Evolutionary conservation across 1,140 invertebrate species (phyloP).

Genomic region (Himalopsyche phryganea): DNA sequence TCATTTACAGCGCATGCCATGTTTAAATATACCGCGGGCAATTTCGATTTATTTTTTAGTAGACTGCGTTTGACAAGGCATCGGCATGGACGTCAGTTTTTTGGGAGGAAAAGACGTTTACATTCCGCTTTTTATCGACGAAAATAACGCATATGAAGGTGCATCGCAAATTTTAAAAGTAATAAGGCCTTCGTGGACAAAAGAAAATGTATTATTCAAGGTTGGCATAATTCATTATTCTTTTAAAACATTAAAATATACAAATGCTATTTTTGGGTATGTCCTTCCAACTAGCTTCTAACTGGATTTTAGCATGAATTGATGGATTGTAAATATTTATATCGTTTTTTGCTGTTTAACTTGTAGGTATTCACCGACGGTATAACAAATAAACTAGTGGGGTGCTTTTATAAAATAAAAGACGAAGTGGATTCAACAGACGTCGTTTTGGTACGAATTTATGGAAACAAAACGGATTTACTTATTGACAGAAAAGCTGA

Average conservation of each 20-base stretch:
- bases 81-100: slow-evolving; percentile 10
- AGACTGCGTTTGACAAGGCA: slow-evolving; percentile 10
- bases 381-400: slow-evolving; percentile 86
- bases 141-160: slow-evolving; percentile 53
- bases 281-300: background rate
- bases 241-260: too few species aligned
- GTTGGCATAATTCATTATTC: slow-evolving; percentile 37
- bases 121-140: slow-evolving; percentile 49
- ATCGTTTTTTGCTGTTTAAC: slow-evolving; percentile 2
- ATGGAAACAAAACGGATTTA: slow-evolving; percentile 85
- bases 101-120: slow-evolving; percentile 10
- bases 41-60: background rate
- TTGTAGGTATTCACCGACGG: slow-evolving; percentile 84
- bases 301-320: slow-evolving; percentile 3
- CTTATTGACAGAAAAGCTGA: slow-evolving; percentile 83
- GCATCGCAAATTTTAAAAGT: slow-evolving; percentile 52
- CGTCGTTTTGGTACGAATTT: slow-evolving; percentile 79
- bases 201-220: slow-evolving; percentile 52
- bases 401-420: slow-evolving; percentile 56
- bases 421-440: slow-evolving; percentile 53
- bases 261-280: background rate
- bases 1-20: too few species aligned
- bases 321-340: background rate
- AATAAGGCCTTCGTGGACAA: slow-evolving; percentile 54
- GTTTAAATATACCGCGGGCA: too few species aligned